Evolutionary conservation across 2,888 invertebrate genomes (phyloP), one percentile per base, ranked within the genome.

Genomic region (Isoperla grammatica): DNA sequence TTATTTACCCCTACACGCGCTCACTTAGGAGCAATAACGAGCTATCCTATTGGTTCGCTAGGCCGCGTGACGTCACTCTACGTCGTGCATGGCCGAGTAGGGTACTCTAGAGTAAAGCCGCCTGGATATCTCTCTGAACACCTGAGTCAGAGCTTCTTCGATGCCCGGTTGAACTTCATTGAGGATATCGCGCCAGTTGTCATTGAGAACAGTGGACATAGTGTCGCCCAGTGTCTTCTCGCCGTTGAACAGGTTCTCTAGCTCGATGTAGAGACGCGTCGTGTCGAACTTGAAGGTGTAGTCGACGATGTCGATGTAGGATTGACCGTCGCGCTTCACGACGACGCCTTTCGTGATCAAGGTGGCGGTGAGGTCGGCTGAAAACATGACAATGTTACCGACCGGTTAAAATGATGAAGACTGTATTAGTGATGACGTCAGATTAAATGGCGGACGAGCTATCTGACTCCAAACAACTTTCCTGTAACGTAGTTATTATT

Each of bases 241-340:
- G n/a, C 77, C 77, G 42, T 71, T 70, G 55, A 56, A 56, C 13
- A 56, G 45, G 17, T 56, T 56, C 56, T 56, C n/a, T 9, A 56
- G 23, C 43, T 59, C 35, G 42, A 59, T 40, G 23, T 54, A 19
- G 15, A 59, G 35, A 2, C 37, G 15, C 22, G 20, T 59, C 12
- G 55, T 55, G 19, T 20, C 37, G 29, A 59, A 40, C 2, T 8
- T 29, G 8, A 59, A 39, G n/a, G 40, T 35, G 55, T 56, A 35
- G 45, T 56, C 45, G 19, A 56, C 55, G 17, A 55, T 42, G 15
- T 56, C 37, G 23, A 59, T 45, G 55, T 56, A 59, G 4, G 39
- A 2, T 17, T 55, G 19, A n/a, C 55, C 59, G 54, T 59, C 35
- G 11, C 45, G 11, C 35, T 74, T 71, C n/a, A 76, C 74, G 4